A percentile compares a stretch with the other conserved stretches of the same genome.
phyloP scores from a whole-genome alignment of 1,140 invertebrate species.

The Ceratosolen solmsi region DNA sequence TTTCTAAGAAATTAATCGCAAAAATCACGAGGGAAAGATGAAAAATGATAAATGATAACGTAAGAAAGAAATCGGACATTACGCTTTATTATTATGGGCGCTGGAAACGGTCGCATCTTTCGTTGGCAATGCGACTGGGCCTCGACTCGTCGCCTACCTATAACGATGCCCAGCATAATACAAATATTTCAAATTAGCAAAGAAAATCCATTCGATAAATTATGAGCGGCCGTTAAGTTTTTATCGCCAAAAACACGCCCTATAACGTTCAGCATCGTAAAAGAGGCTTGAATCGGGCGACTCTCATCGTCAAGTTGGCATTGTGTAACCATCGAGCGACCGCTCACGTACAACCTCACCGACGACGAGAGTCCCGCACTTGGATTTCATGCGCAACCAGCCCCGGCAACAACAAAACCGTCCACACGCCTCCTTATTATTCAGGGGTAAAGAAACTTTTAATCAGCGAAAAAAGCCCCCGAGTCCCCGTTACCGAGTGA shows the following conservation, averaged over 20 bases:
- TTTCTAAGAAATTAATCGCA: background rate
- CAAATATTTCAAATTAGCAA: constrained; percentile 46
- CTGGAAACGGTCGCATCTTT: background rate
- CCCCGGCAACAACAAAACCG: background rate
- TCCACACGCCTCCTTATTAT: background rate
- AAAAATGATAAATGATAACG: constrained; percentile 2
- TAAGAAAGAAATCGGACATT: background rate
- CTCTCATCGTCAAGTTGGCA: constrained; percentile 13
- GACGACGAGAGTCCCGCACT: background rate
- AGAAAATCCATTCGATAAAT: constrained; percentile 37
- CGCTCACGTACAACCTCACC: background rate
- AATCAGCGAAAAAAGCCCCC: constrained; percentile 7
- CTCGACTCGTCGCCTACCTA: no score
- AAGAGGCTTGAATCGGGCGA: constrained; percentile 18
- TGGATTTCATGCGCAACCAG: no score
- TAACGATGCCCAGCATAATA: background rate
- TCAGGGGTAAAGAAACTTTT: constrained; percentile 9
- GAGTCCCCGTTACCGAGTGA: background rate
- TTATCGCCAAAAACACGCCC: constrained; percentile 43
- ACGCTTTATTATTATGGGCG: constrained; percentile 7
- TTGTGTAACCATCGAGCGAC: background rate
- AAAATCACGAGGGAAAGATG: background rate
- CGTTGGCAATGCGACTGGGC: background rate
- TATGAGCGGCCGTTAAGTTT: constrained; percentile 32
- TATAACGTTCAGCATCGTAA: constrained; percentile 27